Evolutionary conservation across 2,113 vertebrate genomes (phyloP), one percentile per base, ranked within the genome.

Genomic region (Chaetura pelagica): DNA sequence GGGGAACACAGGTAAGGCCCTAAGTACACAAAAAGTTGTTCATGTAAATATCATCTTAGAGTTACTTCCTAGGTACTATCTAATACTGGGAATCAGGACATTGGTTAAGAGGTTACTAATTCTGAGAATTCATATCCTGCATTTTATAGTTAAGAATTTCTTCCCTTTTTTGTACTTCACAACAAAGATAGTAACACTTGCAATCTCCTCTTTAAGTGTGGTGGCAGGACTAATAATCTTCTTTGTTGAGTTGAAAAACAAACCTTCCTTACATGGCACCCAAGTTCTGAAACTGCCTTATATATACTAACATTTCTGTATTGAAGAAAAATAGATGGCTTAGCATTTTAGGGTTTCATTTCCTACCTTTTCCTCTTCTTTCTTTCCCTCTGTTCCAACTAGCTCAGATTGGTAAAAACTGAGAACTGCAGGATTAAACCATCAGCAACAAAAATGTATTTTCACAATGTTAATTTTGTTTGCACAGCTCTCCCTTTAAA

Each of bases 101-200:
- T 88, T 71, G 82, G 84, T 96, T 96, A 95, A 95, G 91, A 91
- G 85, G 87, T 38, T 86, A 67, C 35, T 59, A 72, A 77, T 97
- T 98, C 98, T 97, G 73, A 97, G 98, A 98, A 97, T 95, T 94
- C 63, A 80, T 97, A 81, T 97, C 87, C 95, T 94, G 87, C 40
- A 66, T 88, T 95, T 97, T 95, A 84, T 87, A 85, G 55, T 94
- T 91, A 90, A 97, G 96, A 89, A 91, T 90, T 85, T 97, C 62
- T 96, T 97, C 96, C 96, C 75, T 96, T 95, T 57, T 90, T 87
- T 61, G 74, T 91, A 57, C 83, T 75, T 90, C 76, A 72, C 40
- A 55, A 48, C 35, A 91, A 64, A 91, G 54, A 68, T 7, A n/a
- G 15, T 82, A 89, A 87, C 27, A 69, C 38, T 92, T 81, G 19